phyloP scores from a whole-genome alignment of 1,140 invertebrate genomes.

The Lepidotrigona ventralis region DNA sequence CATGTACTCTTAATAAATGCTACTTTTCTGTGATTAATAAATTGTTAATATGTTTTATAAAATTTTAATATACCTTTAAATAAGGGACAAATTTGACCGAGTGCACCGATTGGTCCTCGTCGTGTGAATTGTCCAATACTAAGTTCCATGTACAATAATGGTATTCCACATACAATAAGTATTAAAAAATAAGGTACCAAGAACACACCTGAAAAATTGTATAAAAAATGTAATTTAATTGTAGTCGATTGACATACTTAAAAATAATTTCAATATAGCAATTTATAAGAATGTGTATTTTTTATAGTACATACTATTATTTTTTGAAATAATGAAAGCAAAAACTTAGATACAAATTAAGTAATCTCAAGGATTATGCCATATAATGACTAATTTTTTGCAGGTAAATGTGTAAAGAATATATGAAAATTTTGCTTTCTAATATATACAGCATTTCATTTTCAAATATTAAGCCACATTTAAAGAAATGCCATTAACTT shows the following conservation, averaged over 20 bases:
- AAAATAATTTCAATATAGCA: background rate
- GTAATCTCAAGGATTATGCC: background rate
- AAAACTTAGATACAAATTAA: background rate
- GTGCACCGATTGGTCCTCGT: slow-evolving; percentile 89
- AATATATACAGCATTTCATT: no score
- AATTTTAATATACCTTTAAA: slow-evolving; percentile 86
- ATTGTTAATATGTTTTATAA: background rate
- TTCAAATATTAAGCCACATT: no score
- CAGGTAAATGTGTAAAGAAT: no score
- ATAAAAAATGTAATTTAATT: background rate
- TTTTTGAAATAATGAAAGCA: background rate
- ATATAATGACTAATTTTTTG: no score
- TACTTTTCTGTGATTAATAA: background rate
- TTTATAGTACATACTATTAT: background rate
- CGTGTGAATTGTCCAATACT: slow-evolving; percentile 91
- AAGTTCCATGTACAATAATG: slow-evolving; percentile 92
- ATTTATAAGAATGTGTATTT: background rate
- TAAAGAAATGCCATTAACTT: no score
- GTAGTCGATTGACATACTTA: no score
- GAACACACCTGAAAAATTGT: slow-evolving; percentile 86
- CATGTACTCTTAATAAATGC: no score
- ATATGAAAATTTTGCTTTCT: no score
- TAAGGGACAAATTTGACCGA: slow-evolving; percentile 91
- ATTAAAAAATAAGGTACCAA: slow-evolving; percentile 92
- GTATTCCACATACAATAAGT: slow-evolving; percentile 89